Percentiles rank a stretch among this genome's conserved stretches.
phyloP scores from a whole-genome alignment of 92 coral and sea anemone genomes.

The Umimayanthus kanabou region DNA sequence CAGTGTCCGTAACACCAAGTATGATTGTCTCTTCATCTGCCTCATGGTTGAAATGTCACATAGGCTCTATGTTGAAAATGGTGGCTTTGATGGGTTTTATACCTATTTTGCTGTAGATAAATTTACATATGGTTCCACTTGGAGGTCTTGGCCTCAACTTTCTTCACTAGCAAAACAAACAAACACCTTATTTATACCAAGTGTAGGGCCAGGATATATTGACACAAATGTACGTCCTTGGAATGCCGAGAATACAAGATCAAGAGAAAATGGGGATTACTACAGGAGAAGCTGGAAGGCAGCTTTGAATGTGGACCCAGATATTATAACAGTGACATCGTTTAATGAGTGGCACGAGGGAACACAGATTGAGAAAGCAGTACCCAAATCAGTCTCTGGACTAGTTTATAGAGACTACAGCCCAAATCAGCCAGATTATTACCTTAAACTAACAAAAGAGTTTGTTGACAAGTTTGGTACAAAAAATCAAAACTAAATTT shows the following conservation, averaged over 20 bases:
- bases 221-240: slow-evolving; percentile 92
- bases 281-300: slow-evolving; percentile 88
- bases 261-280: slow-evolving; percentile 78
- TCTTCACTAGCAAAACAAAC: slow-evolving; percentile 77
- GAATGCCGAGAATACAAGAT: slow-evolving; percentile 80
- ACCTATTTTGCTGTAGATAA: slow-evolving; percentile 95
- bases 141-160: slow-evolving; percentile 85
- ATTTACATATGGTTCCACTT: slow-evolving; percentile 88
- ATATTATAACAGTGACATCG: slow-evolving; percentile 86
- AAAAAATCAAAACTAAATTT: neutral
- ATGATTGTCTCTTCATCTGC: slow-evolving; percentile 91
- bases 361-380: slow-evolving; percentile 94
- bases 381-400: slow-evolving; percentile 79
- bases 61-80: slow-evolving; percentile 68
- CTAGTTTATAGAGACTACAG: slow-evolving; percentile 66
- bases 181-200: slow-evolving; percentile 84
- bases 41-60: slow-evolving; percentile 83
- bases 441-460: slow-evolving; percentile 74
- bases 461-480: slow-evolving; percentile 60
- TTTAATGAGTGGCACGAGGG: slow-evolving; percentile 99
- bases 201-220: slow-evolving; percentile 97
- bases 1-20: slow-evolving; percentile 82
- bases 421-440: slow-evolving; percentile 77
- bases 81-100: slow-evolving; percentile 97
- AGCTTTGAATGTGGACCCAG: slow-evolving; percentile 80